Percentiles rank a stretch among this genome's conserved stretches.
Conservation (phyloP, 1,140 invertebrate species). For the Anthonomus grandis region DNA sequence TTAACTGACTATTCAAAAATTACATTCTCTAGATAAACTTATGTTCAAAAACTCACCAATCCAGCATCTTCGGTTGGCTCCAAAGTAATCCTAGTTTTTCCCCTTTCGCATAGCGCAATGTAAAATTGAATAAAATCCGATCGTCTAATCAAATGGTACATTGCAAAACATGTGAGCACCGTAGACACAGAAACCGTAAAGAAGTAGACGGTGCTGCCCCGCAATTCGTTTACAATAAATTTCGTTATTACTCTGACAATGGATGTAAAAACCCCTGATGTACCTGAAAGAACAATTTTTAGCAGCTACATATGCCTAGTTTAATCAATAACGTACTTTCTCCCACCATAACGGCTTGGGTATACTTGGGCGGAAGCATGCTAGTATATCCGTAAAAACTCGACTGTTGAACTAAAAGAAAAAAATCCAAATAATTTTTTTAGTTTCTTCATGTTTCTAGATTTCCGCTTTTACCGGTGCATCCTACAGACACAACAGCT, state of each 20-base stretch:
- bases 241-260: slow-evolving; percentile 81
- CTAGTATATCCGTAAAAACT: slow-evolving; percentile 93
- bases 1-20: too few species aligned
- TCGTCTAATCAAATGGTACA: slow-evolving; percentile 71
- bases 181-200: slow-evolving; percentile 74
- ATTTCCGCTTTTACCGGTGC: slow-evolving; percentile 61
- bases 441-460: too few species aligned
- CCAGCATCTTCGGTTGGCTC: slow-evolving; percentile 78
- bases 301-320: not conserved
- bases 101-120: slow-evolving; percentile 68
- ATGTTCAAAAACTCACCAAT: slow-evolving; percentile 61
- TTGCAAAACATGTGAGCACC: slow-evolving; percentile 68
- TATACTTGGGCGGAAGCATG: slow-evolving; percentile 84
- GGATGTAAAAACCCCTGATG: slow-evolving; percentile 82
- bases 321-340: slow-evolving; percentile 69
- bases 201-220: slow-evolving; percentile 80
- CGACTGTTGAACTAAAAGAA: slow-evolving; percentile 76
- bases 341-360: slow-evolving; percentile 90
- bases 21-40: too few species aligned
- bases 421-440: too few species aligned
- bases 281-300: slow-evolving; percentile 54
- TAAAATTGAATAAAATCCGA: slow-evolving; percentile 84
- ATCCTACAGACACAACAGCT: slow-evolving; percentile 81
- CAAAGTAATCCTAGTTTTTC: slow-evolving; percentile 67
- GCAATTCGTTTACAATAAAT: slow-evolving; percentile 65